phyloP scores from a whole-genome alignment of 2,797 vertebrate genomes.

The Manis pentadactyla region DNA sequence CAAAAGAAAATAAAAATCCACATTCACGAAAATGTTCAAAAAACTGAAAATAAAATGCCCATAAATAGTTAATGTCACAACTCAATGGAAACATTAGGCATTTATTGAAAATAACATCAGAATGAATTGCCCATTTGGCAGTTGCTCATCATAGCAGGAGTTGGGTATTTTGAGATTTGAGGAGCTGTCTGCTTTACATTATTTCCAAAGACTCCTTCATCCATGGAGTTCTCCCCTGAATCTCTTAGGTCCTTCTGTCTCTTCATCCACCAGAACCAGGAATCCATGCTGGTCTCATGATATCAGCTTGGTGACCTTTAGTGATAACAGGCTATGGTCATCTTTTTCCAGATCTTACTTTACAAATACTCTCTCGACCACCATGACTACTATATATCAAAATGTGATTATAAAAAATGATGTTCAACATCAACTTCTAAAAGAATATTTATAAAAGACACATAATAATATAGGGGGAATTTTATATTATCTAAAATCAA shows the following conservation, averaged over 20 bases:
- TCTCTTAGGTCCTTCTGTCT: not conserved
- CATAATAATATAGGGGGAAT: not conserved
- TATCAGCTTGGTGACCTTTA: not conserved
- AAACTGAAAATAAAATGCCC: not conserved
- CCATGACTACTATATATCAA: not conserved
- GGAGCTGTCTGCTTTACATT: not conserved
- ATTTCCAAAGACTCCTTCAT: not conserved
- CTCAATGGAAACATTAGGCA: not conserved
- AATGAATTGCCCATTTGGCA: not conserved
- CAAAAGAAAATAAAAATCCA: slow-evolving; percentile 23
- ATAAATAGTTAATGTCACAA: not conserved
- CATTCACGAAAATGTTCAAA: not conserved
- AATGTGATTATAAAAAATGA: not conserved
- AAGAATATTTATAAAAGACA: not conserved
- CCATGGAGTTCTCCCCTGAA: not conserved
- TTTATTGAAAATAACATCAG: not conserved
- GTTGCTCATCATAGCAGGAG: not conserved
- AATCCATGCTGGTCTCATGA: not conserved
- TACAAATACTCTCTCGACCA: not conserved
- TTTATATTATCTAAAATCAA: not conserved
- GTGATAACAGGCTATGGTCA: not conserved
- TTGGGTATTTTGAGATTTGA: not conserved
- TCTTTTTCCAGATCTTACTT: not conserved
- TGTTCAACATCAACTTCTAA: not conserved
- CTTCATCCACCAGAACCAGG: not conserved